Evolutionary conservation across 2,113 vertebrate genomes (phyloP).

Genomic region (Burhinus oedicnemus): DNA sequence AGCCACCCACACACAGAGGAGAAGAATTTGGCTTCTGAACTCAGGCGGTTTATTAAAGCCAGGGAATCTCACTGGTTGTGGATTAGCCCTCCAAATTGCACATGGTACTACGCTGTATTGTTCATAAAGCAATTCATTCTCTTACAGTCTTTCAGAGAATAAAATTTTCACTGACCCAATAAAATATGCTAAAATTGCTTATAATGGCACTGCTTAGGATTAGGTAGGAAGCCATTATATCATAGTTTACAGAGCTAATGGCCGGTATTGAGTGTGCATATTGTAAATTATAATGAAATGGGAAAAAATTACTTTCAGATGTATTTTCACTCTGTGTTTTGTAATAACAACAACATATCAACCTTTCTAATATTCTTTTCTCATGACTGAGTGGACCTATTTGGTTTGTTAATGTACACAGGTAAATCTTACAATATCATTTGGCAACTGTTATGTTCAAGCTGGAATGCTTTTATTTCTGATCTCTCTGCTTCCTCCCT

Average conservation of each 20-base stretch:
- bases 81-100: neutral
- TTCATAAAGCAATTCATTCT: constrained; percentile 29
- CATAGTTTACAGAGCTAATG: constrained; percentile 52
- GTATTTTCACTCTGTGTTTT: constrained; percentile 49
- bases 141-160: constrained; percentile 14
- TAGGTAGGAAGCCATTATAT: constrained; percentile 57
- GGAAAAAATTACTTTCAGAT: constrained; percentile 60
- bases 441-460: constrained; percentile 46
- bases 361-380: constrained; percentile 25
- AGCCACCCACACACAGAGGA: neutral
- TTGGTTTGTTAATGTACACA: constrained; percentile 31
- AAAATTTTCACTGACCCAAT: constrained; percentile 42
- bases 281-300: constrained; percentile 66
- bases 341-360: constrained; percentile 48
- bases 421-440: constrained; percentile 53
- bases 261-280: constrained; percentile 48
- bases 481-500: neutral
- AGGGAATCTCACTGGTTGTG: neutral
- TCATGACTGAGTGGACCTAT: constrained; percentile 46
- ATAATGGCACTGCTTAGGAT: constrained; percentile 29
- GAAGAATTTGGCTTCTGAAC: neutral
- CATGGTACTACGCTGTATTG: neutral
- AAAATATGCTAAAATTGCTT: constrained; percentile 60
- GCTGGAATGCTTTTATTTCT: constrained; percentile 49
- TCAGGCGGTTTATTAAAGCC: neutral